Percentiles rank a stretch among this genome's conserved stretches.
Conservation (phyloP, 2,888 invertebrate species). For the Villa cingulata region DNA sequence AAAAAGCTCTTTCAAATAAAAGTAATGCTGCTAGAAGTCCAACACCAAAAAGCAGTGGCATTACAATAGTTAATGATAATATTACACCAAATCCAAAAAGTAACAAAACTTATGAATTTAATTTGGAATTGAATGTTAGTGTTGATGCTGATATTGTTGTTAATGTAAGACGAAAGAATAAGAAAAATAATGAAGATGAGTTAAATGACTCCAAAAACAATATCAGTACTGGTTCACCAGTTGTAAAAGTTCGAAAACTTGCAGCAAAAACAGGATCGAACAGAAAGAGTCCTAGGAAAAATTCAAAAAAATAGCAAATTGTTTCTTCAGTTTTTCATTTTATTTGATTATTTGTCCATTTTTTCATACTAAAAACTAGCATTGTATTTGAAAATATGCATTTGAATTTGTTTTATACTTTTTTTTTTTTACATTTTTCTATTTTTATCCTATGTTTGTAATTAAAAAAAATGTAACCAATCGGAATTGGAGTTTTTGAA, state of each 20-base stretch:
- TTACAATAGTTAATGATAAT: conserved; percentile 30
- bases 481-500: too few species aligned
- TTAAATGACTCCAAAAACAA: not conserved
- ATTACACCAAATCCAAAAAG: conserved; percentile 28
- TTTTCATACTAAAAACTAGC: too few species aligned
- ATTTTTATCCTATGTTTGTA: too few species aligned
- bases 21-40: conserved; percentile 16
- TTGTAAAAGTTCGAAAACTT: not conserved
- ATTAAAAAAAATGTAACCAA: too few species aligned
- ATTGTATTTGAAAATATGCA: too few species aligned
- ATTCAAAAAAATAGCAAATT: too few species aligned
- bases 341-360: not conserved
- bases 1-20: conserved; percentile 12
- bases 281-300: not conserved
- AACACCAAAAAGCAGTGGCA: conserved; percentile 16
- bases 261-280: not conserved
- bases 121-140: conserved; percentile 35
- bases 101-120: conserved; percentile 33
- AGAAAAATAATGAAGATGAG: conserved; percentile 8
- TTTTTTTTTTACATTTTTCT: too few species aligned
- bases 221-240: not conserved
- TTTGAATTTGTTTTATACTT: too few species aligned
- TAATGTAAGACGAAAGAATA: conserved; percentile 33
- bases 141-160: conserved; percentile 36
- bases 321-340: not conserved